Conservation (phyloP, 2,113 vertebrate species). For the Ageneiosus marmoratus region DNA sequence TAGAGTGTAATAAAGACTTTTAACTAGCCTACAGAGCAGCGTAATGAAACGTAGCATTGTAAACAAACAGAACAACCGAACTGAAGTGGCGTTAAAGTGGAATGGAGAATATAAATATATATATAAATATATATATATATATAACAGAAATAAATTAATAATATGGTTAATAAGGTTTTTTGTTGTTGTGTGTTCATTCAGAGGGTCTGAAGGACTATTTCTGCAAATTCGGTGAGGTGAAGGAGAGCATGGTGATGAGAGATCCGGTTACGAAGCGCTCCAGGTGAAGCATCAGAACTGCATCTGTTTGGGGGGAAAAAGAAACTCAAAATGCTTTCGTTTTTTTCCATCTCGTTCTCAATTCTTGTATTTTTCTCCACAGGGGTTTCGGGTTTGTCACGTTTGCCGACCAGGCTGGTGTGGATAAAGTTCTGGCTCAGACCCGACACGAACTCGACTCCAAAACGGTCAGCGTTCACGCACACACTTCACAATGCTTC, state of each 20-base stretch:
- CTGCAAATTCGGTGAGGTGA: conserved; percentile 98
- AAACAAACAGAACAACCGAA: not conserved
- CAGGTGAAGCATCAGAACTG: conserved; percentile 81
- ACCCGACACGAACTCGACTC: conserved; percentile 97
- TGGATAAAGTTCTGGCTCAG: conserved; percentile 98
- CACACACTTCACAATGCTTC: not conserved
- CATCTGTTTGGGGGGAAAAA: not conserved
- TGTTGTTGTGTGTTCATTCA: conserved; percentile 58
- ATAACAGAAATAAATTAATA: too few relatives aligned
- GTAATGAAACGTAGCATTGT: not conserved
- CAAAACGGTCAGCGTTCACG: conserved; percentile 89
- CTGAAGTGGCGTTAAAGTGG: not conserved
- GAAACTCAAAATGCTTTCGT: conserved; percentile 64
- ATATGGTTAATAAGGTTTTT: not conserved
- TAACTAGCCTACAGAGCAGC: not conserved
- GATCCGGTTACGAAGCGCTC: conserved; percentile 99
- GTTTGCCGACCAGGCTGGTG: conserved; percentile 95
- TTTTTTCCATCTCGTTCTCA: conserved; percentile 54
- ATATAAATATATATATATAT: not conserved
- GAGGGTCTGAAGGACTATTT: conserved; percentile 99
- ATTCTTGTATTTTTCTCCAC: conserved; percentile 50
- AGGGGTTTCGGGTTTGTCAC: conserved; percentile 99
- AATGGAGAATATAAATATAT: too few relatives aligned
- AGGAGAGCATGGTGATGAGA: conserved; percentile 99
- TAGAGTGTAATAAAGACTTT: not conserved